A percentile compares a stretch with the other conserved stretches of the same genome.
These are phyloP conservation scores for Pedionomus torquatus DNA, from an alignment of 2,113 vertebrate species.

Conservation along the genomic window DNA sequence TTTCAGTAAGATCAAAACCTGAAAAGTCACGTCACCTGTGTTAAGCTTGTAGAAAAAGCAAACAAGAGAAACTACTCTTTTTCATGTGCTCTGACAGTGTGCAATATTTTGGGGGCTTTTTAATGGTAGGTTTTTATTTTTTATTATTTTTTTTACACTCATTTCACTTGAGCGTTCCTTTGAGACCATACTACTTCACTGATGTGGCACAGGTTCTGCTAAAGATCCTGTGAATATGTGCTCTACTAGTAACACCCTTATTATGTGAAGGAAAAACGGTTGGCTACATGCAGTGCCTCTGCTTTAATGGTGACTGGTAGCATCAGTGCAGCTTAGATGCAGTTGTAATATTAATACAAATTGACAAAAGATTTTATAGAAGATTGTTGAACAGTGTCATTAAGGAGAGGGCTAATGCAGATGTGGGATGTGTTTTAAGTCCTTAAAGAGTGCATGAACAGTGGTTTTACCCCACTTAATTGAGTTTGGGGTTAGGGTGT, in stretches of 20 bases:
- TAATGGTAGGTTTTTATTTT: too few relatives aligned
- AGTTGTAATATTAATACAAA: background rate
- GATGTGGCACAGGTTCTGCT: background rate
- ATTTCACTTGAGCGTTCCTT: background rate
- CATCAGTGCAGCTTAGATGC: background rate
- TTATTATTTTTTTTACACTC: too few relatives aligned
- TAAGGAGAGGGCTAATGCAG: background rate
- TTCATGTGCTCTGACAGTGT: background rate
- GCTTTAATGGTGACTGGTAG: background rate
- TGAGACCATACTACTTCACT: accelerated
- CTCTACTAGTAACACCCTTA: background rate
- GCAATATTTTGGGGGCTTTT: background rate
- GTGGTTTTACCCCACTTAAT: background rate
- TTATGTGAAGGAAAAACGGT: background rate
- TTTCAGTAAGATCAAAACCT: background rate
- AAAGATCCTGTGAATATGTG: background rate
- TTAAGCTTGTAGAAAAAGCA: background rate
- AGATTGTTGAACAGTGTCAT: background rate
- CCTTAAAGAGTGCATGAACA: background rate
- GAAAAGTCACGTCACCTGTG: background rate
- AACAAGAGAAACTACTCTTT: background rate
- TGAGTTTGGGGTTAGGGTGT: background rate
- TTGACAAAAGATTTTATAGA: background rate
- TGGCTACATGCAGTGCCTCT: background rate
- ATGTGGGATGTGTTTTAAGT: background rate